Percentiles rank a stretch among this genome's conserved stretches.
Evolutionary conservation across 2,113 vertebrate genomes (phyloP).

Genomic region (Rhizomys pruinosus): DNA sequence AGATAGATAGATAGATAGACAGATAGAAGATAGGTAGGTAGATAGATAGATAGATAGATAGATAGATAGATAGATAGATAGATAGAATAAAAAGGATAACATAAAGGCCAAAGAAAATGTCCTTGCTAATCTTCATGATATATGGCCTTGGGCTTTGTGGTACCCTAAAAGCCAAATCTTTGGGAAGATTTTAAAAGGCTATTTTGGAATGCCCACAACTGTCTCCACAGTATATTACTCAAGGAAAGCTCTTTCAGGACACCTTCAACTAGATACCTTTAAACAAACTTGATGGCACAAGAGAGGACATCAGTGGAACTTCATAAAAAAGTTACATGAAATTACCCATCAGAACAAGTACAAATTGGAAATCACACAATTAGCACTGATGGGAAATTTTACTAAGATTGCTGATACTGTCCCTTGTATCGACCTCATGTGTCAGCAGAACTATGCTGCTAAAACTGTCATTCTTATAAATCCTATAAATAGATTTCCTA

Average conservation of each 20-base stretch:
- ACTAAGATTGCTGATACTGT: constrained; percentile 17
- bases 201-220: constrained; percentile 14
- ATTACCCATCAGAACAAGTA: not conserved
- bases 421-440: not conserved
- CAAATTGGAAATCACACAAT: not conserved
- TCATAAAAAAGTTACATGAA: constrained; percentile 32
- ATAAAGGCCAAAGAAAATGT: not conserved
- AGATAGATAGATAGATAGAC: too few species aligned
- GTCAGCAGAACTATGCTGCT: not conserved
- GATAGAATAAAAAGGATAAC: not conserved
- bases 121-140: constrained; percentile 2
- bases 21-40: too few species aligned
- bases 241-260: constrained; percentile 12
- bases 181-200: not conserved
- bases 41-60: too few species aligned
- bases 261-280: constrained; percentile 59
- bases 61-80: too few species aligned
- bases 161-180: constrained; percentile 7
- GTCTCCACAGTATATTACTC: constrained; percentile 22
- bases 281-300: constrained; percentile 56
- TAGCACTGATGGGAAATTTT: not conserved
- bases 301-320: constrained; percentile 64
- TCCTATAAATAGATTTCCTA: constrained; percentile 11
- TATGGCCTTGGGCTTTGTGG: not conserved
- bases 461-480: constrained; percentile 37